Percentiles rank a stretch among this genome's conserved stretches.
These are phyloP conservation scores for Rhincodon typus DNA, from an alignment of 2,797 vertebrate species.

Conservation along the genomic window DNA sequence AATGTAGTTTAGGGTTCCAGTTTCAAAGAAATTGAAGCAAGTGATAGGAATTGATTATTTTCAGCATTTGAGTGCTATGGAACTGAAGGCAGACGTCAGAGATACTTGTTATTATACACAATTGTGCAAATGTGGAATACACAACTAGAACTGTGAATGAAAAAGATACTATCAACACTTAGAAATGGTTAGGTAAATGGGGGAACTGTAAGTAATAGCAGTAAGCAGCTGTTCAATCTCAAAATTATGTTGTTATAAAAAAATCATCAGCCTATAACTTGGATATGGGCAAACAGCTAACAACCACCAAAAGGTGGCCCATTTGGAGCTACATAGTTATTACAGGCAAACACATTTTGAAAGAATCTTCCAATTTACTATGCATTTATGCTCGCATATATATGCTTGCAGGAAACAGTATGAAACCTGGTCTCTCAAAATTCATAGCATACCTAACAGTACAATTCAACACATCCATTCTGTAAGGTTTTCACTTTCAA, in stretches of 20 bases:
- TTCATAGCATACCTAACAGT: neutral
- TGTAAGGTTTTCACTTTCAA: neutral
- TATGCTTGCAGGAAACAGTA: no score
- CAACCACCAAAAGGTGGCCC: neutral
- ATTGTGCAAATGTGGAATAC: neutral
- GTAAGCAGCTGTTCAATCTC: neutral
- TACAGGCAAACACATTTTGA: neutral
- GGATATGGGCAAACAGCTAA: neutral
- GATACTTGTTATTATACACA: neutral
- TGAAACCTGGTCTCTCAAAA: neutral
- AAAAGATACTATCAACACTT: neutral
- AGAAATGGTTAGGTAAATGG: neutral
- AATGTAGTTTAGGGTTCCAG: neutral
- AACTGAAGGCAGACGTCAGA: neutral
- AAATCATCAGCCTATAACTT: neutral
- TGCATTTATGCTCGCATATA: neutral
- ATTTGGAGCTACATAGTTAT: neutral
- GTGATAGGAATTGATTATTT: neutral
- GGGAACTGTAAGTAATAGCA: neutral
- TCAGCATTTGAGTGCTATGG: neutral
- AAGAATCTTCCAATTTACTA: neutral
- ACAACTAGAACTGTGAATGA: neutral
- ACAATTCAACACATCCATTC: neutral
- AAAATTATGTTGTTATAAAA: neutral
- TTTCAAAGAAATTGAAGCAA: neutral